Conservation (phyloP, 2,888 invertebrate species). For the Diloba caeruleocephala region DNA sequence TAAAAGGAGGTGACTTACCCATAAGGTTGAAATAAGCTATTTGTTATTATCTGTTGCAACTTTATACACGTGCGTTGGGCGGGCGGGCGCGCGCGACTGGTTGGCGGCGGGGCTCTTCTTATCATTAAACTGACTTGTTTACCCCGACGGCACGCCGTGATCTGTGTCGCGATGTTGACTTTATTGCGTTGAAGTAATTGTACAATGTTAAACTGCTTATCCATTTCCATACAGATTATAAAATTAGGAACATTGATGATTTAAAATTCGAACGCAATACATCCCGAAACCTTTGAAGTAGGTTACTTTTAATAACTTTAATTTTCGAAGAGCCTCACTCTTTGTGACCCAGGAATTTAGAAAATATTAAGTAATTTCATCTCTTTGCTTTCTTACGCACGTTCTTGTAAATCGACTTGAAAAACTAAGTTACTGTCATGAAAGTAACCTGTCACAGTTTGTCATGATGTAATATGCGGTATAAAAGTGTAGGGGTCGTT, state of each 20-base stretch:
- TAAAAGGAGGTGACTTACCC: constrained; percentile 45
- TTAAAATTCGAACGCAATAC: neutral
- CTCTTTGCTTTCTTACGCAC: constrained; percentile 12
- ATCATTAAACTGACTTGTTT: constrained; percentile 82
- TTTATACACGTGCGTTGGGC: constrained; percentile 75
- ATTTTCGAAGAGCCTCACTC: too few relatives aligned
- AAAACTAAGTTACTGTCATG: constrained; percentile 34
- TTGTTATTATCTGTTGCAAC: constrained; percentile 48
- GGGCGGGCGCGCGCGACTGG: constrained; percentile 83
- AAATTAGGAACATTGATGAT: constrained; percentile 1
- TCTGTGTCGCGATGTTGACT: constrained; percentile 74
- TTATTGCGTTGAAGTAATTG: constrained; percentile 61
- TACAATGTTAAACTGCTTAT: constrained; percentile 30
- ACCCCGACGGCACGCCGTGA: constrained; percentile 73
- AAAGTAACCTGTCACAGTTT: constrained; percentile 36
- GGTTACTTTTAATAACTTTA: too few relatives aligned
- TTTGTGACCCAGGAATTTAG: too few relatives aligned
- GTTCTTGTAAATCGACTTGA: constrained; percentile 9
- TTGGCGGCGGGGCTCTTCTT: constrained; percentile 73
- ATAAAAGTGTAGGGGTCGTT: constrained; percentile 28
- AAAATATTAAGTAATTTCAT: too few relatives aligned
- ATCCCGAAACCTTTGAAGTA: too few relatives aligned
- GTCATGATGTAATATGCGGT: constrained; percentile 37
- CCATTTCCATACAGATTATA: constrained; percentile 18
- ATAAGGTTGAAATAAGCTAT: constrained; percentile 54